phyloP scores from a whole-genome alignment of 2,888 invertebrate genomes.

The Agrotis exclamationis region DNA sequence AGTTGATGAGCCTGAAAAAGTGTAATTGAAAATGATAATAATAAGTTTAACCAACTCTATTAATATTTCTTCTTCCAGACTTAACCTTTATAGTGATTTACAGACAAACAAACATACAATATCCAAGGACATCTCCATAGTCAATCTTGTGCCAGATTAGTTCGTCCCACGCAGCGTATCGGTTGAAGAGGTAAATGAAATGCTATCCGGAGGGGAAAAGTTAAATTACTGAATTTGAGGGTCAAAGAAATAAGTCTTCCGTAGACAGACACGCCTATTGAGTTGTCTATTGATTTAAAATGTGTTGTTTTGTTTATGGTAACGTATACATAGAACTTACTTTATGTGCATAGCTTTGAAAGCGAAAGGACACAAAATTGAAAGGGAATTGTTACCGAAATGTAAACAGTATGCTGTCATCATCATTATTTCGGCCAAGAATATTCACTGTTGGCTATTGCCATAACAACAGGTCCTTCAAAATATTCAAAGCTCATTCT shows the following conservation, averaged over 20 bases:
- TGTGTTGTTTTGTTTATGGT: conserved; percentile 69
- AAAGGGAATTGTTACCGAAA: background rate
- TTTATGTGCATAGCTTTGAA: conserved; percentile 39
- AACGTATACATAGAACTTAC: conserved; percentile 26
- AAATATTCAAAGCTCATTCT: no score
- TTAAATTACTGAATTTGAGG: conserved; percentile 91
- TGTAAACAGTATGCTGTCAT: background rate
- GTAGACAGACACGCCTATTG: conserved; percentile 84
- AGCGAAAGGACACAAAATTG: background rate
- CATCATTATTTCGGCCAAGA: no score
- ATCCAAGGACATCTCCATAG: conserved; percentile 73
- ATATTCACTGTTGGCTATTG: background rate
- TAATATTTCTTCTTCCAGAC: no score
- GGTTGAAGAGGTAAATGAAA: conserved; percentile 92
- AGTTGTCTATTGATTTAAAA: conserved; percentile 84
- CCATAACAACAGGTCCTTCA: background rate
- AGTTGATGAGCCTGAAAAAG: background rate
- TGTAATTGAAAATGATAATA: no score
- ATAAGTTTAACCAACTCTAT: no score
- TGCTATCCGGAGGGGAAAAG: conserved; percentile 91
- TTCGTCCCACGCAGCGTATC: conserved; percentile 91
- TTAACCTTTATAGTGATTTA: no score
- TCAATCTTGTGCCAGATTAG: conserved; percentile 85
- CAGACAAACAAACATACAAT: background rate
- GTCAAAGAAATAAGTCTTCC: conserved; percentile 90